Evolutionary conservation across 2,888 invertebrate species (phyloP), one percentile per base, ranked within the genome.

Genomic region (Parapristionchus giblindavisi): DNA sequence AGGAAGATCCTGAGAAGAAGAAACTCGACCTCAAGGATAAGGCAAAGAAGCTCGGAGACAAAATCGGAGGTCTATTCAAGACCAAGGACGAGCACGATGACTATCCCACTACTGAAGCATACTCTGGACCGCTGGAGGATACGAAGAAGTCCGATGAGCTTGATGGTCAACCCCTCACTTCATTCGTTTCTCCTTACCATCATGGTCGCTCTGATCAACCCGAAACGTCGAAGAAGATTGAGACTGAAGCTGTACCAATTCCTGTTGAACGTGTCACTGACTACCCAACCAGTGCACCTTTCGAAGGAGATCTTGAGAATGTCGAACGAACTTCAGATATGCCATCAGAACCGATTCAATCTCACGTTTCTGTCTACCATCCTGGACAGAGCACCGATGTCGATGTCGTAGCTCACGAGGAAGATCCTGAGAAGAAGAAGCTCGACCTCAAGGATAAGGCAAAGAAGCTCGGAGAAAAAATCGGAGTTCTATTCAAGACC

Each of bases 11-110:
- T 2, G 65, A 65, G 40, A 40, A 63, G 63, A 63, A 36, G 63
- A 63, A 40, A 29, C 63, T 63, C 63, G 63, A 63, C 63, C 17
- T 63, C 40, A 38, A 38, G 3, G 63, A 63, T n/a, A 40, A 63
- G 40, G 63, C 63, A 6, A 63, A 63, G 40, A 38, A 36, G n/a
- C n/a, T 63, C 40, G 56, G 56, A 4, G 56, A 56, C 56, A 56
- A 56, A 32, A 40, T 63, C 36, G 63, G 63, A 14, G 38, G 63
- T 21, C 21, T 63, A n/a, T 63, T 63, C 63, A 63, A 63, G 24
- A 4, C 36, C 17, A 40, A 63, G 38, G 40, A 63, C 38, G 24
- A 36, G 40, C 63, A 63, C n/a, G 63, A 34, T 24, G 63, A 63
- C 36, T 63, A 63, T 36, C 63, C 63, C 11, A 36, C 17, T 29